These are phyloP conservation scores for Drosophila nr. medialis DNA, from an alignment of 2,888 invertebrate genomes.

Conservation along the genomic window DNA sequence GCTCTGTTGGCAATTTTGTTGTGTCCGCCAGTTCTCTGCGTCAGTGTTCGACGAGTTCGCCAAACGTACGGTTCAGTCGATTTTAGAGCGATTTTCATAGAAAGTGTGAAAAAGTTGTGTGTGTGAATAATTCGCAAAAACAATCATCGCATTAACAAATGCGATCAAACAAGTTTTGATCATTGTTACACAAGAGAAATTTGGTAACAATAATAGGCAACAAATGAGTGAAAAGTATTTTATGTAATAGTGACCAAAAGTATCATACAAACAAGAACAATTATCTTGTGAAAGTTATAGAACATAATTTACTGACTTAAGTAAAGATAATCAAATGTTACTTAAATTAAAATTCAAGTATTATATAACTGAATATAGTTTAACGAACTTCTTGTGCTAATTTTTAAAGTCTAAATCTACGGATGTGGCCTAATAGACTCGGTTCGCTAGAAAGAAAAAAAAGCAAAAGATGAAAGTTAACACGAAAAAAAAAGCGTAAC, in stretches of 20 bases:
- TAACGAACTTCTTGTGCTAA: neutral
- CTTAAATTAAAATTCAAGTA: neutral
- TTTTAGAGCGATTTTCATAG: constrained; percentile 37
- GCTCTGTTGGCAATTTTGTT: constrained; percentile 47
- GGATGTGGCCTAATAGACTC: neutral
- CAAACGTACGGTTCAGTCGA: constrained; percentile 60
- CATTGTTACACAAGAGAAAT: constrained; percentile 60
- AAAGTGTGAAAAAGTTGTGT: constrained; percentile 52
- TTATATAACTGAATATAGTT: neutral
- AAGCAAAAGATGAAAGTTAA: neutral
- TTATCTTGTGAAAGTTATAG: neutral
- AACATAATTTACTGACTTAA: neutral
- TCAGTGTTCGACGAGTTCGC: constrained; percentile 64
- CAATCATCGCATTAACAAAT: constrained; percentile 26
- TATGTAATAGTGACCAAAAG: constrained; percentile 3
- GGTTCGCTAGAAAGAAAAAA: neutral
- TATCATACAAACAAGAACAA: neutral
- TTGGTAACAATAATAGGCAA: constrained; percentile 62
- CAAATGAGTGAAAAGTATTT: constrained; percentile 29
- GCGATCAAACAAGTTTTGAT: constrained; percentile 43
- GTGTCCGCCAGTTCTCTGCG: constrained; percentile 29
- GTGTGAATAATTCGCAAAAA: constrained; percentile 72
- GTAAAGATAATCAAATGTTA: neutral
- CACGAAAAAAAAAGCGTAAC: neutral
- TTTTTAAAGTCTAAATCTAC: neutral